Conservation (phyloP, 2,797 vertebrate genomes). For the Epinephelus malabaricus region DNA sequence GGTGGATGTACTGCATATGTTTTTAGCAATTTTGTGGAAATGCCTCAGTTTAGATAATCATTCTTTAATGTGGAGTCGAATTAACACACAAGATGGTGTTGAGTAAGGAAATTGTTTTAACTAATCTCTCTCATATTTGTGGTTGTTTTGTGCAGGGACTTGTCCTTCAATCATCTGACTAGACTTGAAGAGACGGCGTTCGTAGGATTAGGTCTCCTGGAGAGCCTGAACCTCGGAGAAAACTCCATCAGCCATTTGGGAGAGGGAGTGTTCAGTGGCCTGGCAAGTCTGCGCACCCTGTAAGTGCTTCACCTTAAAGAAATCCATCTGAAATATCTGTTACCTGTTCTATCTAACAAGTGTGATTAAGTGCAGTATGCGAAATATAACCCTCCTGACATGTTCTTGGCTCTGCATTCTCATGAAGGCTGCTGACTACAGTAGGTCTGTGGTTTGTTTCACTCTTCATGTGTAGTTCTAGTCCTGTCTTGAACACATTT, state of each 20-base stretch:
- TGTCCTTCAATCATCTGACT: slow-evolving; percentile 95
- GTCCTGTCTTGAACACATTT: slow-evolving; percentile 32
- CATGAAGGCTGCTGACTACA: slow-evolving; percentile 53
- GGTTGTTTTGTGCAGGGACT: slow-evolving; percentile 86
- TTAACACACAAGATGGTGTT: neutral
- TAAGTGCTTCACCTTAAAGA: slow-evolving; percentile 81
- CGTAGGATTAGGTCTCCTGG: slow-evolving; percentile 90
- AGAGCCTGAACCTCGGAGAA: slow-evolving; percentile 93
- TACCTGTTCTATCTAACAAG: neutral
- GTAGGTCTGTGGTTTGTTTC: slow-evolving; percentile 55
- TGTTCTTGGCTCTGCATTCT: slow-evolving; percentile 61
- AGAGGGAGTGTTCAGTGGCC: slow-evolving; percentile 93
- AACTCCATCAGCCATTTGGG: slow-evolving; percentile 94
- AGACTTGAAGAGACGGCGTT: slow-evolving; percentile 96
- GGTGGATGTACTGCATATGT: slow-evolving; percentile 4
- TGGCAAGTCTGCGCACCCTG: slow-evolving; percentile 91
- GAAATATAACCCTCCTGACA: slow-evolving; percentile 46
- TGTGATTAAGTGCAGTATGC: neutral
- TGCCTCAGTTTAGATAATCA: slow-evolving; percentile 1
- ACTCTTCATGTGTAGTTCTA: slow-evolving; percentile 33
- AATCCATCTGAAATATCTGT: slow-evolving; percentile 8
- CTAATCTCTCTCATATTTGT: slow-evolving; percentile 12
- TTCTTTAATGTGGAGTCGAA: neutral
- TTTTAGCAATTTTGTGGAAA: slow-evolving; percentile 27
- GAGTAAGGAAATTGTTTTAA: neutral